Conservation (phyloP, 2,113 vertebrate species). For the Gila orcuttii region DNA sequence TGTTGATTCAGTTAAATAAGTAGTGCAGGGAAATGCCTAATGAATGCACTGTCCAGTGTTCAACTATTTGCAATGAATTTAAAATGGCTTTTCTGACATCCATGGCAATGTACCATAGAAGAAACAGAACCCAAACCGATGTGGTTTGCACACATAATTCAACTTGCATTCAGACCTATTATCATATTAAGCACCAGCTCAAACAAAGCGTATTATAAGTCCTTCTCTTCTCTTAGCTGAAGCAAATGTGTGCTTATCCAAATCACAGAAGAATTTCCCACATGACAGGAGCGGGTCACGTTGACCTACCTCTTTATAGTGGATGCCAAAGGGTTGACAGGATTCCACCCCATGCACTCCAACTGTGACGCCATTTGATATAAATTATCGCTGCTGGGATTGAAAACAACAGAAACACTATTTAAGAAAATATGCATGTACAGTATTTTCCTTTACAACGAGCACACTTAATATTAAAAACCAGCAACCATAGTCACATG, state of each 20-base stretch:
- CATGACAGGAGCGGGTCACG: conserved; percentile 48
- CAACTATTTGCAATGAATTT: not conserved
- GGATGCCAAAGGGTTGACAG: conserved; percentile 87
- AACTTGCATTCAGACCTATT: not conserved
- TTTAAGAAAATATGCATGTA: conserved; percentile 22
- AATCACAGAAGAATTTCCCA: conserved; percentile 59
- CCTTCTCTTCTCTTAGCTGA: not conserved
- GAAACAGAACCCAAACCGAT: not conserved
- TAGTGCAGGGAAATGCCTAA: not conserved
- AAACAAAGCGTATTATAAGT: not conserved
- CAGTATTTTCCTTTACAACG: conserved; percentile 7
- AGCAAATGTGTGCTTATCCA: conserved; percentile 60
- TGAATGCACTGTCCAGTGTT: not conserved
- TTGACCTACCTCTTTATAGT: conserved; percentile 88
- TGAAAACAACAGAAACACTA: conserved; percentile 60
- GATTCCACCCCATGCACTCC: conserved; percentile 94
- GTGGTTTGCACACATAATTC: conserved; percentile 2
- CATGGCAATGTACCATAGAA: not conserved
- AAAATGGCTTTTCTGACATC: not conserved
- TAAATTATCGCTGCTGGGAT: conserved; percentile 88
- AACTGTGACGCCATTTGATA: conserved; percentile 97
- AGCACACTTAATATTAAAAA: conserved; percentile 14
- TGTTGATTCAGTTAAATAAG: not conserved
- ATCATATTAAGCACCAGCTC: conserved; percentile 12
- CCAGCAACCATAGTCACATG: not conserved